Base-by-base conservation (phyloP, 2,797 vertebrate species). In the Florisuga fusca region DNA sequence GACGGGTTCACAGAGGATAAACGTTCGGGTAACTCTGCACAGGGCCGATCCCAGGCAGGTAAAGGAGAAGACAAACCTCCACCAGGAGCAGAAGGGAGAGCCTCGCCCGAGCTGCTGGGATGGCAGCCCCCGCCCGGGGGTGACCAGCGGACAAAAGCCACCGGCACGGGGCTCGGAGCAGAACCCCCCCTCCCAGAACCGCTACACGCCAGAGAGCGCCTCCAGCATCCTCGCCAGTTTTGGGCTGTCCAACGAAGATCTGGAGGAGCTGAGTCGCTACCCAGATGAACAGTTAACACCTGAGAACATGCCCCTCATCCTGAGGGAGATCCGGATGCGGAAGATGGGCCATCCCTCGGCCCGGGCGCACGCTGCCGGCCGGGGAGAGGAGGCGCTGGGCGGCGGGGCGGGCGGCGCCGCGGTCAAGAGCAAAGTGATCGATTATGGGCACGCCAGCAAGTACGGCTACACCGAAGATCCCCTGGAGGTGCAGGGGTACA, bases 221-320 rank as follows among this genome's bases (percentile, higher is more conserved):
- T 98, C 98, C 45, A 99, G 98, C 87, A 99, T 99, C 82, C 97
- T 99, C 72, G 97, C 98, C 50, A 98, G 98, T n/a, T 99, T 99
- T 67, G 99, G 99, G 78, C 98, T 99, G 61, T 99, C 99, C 58
- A 99, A 99, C 57, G 99, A 99, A 71, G 99, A 99, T 79, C 95
- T 99, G 88, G 99, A 99, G 92, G 98, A 99, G 88, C 98, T 99
- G 31, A 99, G 99, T 74, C 98, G 98, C 48, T 99, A 99, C 71
- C 98, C 99, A 3, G 99, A 99, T 51, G 98, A 99, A 58, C 98
- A 99, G 92, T 96, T 99, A 33, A 99, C 99, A 0, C 99, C 99
- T 6, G 98, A 98, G 84, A 99, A 99, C 96, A 98, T 99, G 96
- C 99, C 99, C 0, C 98, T 98, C 55, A 99, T 99, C 96, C 97